Evolutionary conservation across 2,113 vertebrate species (phyloP), one percentile per base, ranked within the genome.

Genomic region (Eulacestoma nigropectus): DNA sequence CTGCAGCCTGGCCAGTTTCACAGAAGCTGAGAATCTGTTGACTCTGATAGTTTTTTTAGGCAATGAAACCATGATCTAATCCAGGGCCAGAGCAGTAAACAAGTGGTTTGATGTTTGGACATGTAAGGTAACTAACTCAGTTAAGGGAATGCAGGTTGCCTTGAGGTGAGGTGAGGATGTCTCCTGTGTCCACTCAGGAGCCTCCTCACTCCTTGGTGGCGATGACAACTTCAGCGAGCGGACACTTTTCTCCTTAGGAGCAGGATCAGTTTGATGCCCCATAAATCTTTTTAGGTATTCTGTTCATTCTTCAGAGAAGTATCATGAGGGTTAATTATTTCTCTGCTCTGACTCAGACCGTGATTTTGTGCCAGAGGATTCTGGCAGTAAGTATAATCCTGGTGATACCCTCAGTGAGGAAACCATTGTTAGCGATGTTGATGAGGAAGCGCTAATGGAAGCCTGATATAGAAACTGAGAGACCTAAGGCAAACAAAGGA

Each of bases 321-420:
- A 93, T 91, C 96, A 80, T 26, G 89, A 97, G 95, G 95, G 96
- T 97, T 98, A 96, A 97, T 98, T 97, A 97, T 97, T 96, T 97
- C 96, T 96, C 86, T 53, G 68, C 87, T 96, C 94, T 98, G 96
- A 98, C 96, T 98, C 98, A 97, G 95, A 84, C 90, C 79, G 92
- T 75, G 72, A 93, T 94, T 96, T 94, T 83, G 95, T 98, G 97
- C 98, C 97, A 98, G 90, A 97, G 95, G 85, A 96, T 97, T 97
- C 97, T 97, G 97, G 97, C 97, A 96, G 95, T 93, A 79, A 96
- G 91, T 94, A 14, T 57, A 41, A 97, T 96, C 95, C 97, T 93
- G 86, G 96, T 92, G 95, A 88, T 96, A 93, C 91, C 91, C 96
- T 96, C 56, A 17, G 76, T 60, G 94, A 97, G 96, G 84, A 96